Evolutionary conservation across 2,888 invertebrate genomes (phyloP).

Genomic region (Eilema griseolum): DNA sequence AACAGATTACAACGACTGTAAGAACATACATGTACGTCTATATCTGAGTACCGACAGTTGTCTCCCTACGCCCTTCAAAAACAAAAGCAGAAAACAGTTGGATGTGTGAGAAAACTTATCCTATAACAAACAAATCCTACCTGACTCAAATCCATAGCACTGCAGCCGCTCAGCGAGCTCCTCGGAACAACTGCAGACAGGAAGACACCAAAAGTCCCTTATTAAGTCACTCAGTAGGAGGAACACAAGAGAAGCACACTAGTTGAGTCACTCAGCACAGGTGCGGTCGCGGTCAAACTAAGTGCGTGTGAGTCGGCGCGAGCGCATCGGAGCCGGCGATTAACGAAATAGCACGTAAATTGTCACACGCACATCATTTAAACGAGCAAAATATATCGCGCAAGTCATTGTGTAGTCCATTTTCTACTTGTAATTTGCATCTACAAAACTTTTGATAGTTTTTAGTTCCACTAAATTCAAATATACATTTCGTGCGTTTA

Average conservation of each 20-base stretch:
- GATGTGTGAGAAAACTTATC: background rate
- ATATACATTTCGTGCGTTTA: too few relatives aligned
- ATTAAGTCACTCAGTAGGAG: slow-evolving; percentile 17
- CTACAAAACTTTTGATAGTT: background rate
- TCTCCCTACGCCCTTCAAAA: background rate
- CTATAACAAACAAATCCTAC: slow-evolving; percentile 48
- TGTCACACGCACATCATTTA: slow-evolving; percentile 30
- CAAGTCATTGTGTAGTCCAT: background rate
- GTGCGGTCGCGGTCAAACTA: slow-evolving; percentile 28
- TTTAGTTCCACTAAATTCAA: background rate
- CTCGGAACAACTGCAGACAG: background rate
- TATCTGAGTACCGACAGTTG: background rate
- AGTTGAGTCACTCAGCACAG: slow-evolving; percentile 22
- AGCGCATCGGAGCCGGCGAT: slow-evolving; percentile 34
- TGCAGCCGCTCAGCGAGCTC: slow-evolving; percentile 6
- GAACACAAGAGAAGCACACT: slow-evolving; percentile 15
- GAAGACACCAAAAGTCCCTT: background rate
- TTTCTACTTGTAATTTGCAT: background rate
- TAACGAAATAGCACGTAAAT: slow-evolving; percentile 38
- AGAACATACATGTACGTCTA: background rate
- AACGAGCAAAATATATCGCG: background rate
- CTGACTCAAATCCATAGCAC: slow-evolving; percentile 70
- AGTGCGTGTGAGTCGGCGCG: slow-evolving; percentile 20
- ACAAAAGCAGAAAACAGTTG: background rate
- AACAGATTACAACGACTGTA: background rate